A percentile compares a stretch with the other conserved stretches of the same genome.
Evolutionary conservation across 2,888 invertebrate species (phyloP).

Genomic region (Lasioglossum oenotherae): DNA sequence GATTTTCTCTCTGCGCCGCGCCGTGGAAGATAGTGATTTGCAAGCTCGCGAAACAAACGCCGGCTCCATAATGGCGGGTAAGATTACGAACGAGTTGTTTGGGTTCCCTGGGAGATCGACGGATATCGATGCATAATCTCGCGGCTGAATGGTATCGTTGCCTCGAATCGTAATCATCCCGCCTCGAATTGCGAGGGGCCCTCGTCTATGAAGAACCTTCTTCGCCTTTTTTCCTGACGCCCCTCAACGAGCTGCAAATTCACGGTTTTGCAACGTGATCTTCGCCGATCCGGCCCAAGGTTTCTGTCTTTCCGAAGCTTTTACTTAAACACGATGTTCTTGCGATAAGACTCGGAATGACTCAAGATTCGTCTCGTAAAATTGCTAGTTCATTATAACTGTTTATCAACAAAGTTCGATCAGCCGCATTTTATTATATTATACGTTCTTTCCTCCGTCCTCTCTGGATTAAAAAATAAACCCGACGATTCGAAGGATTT

Average conservation of each 20-base stretch:
- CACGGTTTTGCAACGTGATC: slow-evolving; percentile 23
- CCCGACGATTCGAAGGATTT: neutral
- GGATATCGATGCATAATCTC: slow-evolving; percentile 45
- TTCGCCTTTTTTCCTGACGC: neutral
- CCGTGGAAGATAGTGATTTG: slow-evolving; percentile 64
- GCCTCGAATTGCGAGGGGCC: neutral
- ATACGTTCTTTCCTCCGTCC: too few species aligned
- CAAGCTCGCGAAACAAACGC: slow-evolving; percentile 47
- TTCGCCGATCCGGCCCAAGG: slow-evolving; percentile 16
- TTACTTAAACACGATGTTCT: slow-evolving; percentile 17
- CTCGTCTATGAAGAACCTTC: slow-evolving; percentile 7
- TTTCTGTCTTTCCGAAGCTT: slow-evolving; percentile 17
- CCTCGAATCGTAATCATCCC: slow-evolving; percentile 29
- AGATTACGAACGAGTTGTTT: slow-evolving; percentile 58
- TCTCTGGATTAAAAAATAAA: too few species aligned
- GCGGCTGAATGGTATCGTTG: slow-evolving; percentile 25
- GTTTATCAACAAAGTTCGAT: too few species aligned
- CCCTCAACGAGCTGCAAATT: slow-evolving; percentile 17
- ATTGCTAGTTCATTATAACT: too few species aligned
- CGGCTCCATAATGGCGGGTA: slow-evolving; percentile 57
- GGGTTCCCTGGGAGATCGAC: slow-evolving; percentile 42
- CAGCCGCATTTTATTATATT: too few species aligned
- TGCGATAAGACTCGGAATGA: neutral
- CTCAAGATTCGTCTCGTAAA: neutral
- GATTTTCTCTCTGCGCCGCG: slow-evolving; percentile 39